Evolutionary conservation across 1,140 invertebrate species (phyloP).

Genomic region (Berghia stephanieae): DNA sequence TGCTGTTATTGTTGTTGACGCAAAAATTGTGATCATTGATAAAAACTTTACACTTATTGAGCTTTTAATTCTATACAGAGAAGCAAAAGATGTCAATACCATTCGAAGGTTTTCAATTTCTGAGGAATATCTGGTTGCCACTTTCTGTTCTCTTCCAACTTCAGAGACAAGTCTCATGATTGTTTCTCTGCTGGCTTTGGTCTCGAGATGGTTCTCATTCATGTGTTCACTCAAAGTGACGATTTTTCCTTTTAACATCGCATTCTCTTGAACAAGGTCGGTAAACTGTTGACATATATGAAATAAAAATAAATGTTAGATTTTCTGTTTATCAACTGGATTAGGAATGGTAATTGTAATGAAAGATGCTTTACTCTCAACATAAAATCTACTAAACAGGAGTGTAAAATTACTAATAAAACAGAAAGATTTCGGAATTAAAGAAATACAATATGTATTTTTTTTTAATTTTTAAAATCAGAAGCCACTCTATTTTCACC

Average conservation of each 20-base stretch:
- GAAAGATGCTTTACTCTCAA: neutral
- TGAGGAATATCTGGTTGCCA: slow-evolving; percentile 51
- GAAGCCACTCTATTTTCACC: too few species aligned
- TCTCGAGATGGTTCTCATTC: slow-evolving; percentile 62
- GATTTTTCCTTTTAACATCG: slow-evolving; percentile 64
- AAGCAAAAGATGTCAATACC: slow-evolving; percentile 41
- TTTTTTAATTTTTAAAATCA: too few species aligned
- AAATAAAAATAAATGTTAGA: slow-evolving; percentile 11
- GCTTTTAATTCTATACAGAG: neutral
- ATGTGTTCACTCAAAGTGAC: slow-evolving; percentile 59
- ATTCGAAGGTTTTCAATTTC: slow-evolving; percentile 60
- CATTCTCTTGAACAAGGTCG: slow-evolving; percentile 64
- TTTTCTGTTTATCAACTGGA: neutral
- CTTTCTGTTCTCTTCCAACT: slow-evolving; percentile 63
- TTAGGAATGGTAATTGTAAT: neutral
- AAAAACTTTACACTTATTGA: too few species aligned
- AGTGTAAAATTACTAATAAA: neutral
- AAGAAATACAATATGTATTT: neutral
- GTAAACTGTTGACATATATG: slow-evolving; percentile 49
- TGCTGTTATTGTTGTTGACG: too few species aligned
- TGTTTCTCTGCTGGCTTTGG: slow-evolving; percentile 66
- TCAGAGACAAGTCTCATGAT: slow-evolving; percentile 67
- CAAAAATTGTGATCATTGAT: too few species aligned
- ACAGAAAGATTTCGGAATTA: neutral
- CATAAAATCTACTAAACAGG: neutral